Evolutionary conservation across 2,888 invertebrate species (phyloP).

Genomic region (Tenthredo scrophulariae): DNA sequence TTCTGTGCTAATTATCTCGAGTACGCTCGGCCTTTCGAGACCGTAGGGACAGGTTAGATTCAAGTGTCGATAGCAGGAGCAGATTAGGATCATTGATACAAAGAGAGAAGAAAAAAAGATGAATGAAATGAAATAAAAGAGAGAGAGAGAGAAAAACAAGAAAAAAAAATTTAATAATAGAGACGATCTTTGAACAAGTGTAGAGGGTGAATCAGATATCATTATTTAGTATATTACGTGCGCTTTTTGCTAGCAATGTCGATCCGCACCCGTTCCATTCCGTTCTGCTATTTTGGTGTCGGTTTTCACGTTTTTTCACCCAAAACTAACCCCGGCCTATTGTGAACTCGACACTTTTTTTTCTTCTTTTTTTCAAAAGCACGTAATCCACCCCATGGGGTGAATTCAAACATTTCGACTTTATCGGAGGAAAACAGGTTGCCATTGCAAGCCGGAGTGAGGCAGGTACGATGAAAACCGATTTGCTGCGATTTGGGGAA

Average conservation of each 20-base stretch:
- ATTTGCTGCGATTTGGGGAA: conserved; percentile 57
- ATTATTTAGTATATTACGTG: conserved; percentile 68
- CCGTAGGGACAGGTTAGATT: conserved; percentile 17
- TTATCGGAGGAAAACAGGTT: conserved; percentile 73
- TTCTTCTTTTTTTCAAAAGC: conserved; percentile 71
- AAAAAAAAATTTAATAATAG: conserved; percentile 28
- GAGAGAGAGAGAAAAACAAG: background rate
- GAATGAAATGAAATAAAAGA: conserved; percentile 20
- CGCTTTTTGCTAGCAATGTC: conserved; percentile 75
- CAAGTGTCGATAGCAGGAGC: conserved; percentile 16
- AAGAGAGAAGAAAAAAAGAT: background rate
- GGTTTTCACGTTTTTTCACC: conserved; percentile 78
- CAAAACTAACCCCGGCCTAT: conserved; percentile 73
- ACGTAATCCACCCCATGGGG: conserved; percentile 74
- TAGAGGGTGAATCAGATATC: conserved; percentile 67
- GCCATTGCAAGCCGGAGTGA: conserved; percentile 67
- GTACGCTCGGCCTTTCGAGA: conserved; percentile 1
- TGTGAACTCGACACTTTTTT: conserved; percentile 66
- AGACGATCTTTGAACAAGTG: conserved; percentile 42
- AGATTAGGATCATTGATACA: conserved; percentile 28
- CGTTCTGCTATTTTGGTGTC: conserved; percentile 77
- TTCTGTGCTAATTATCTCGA: conserved; percentile 15
- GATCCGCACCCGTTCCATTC: conserved; percentile 62
- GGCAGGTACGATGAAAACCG: conserved; percentile 53
- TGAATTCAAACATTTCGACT: conserved; percentile 71